Percentiles rank a stretch among this genome's conserved stretches.
Conservation (phyloP, 2,797 vertebrate species). For the Valencia hispanica region DNA sequence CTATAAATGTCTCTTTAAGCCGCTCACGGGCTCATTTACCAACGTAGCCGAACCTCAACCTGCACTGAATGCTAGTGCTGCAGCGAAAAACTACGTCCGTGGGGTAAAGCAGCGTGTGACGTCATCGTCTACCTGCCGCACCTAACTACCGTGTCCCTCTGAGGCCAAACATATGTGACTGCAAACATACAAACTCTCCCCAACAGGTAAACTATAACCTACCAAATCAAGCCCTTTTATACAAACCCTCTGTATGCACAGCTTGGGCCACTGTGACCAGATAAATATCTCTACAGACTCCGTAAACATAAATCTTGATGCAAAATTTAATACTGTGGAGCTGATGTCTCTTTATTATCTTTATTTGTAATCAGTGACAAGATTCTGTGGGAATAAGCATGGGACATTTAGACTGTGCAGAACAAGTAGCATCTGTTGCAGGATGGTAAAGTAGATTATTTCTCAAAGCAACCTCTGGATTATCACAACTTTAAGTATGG, state of each 20-base stretch:
- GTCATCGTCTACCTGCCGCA: too few species aligned
- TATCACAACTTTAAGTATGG: conserved; percentile 38
- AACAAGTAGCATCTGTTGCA: conserved; percentile 1
- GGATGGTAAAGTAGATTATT: not conserved
- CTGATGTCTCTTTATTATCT: not conserved
- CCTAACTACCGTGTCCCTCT: too few species aligned
- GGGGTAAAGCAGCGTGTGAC: too few species aligned
- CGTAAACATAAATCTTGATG: conserved; percentile 54
- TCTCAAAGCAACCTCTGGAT: conserved; percentile 10
- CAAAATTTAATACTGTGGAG: conserved; percentile 44
- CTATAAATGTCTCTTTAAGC: too few species aligned
- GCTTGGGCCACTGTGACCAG: conserved; percentile 57
- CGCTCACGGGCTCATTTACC: too few species aligned
- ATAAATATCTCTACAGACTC: conserved; percentile 45
- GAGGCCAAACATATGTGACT: too few species aligned
- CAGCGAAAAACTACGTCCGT: too few species aligned
- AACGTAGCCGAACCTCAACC: too few species aligned
- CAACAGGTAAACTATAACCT: too few species aligned
- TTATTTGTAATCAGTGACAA: conserved; percentile 19
- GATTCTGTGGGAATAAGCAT: conserved; percentile 8
- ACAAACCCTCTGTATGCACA: conserved; percentile 35
- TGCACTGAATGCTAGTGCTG: too few species aligned
- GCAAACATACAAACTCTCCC: too few species aligned
- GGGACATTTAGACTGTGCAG: not conserved
- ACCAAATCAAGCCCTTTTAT: too few species aligned